Evolutionary conservation across 2,113 vertebrate genomes (phyloP), one percentile per base, ranked within the genome.

Genomic region (Rana temporaria): DNA sequence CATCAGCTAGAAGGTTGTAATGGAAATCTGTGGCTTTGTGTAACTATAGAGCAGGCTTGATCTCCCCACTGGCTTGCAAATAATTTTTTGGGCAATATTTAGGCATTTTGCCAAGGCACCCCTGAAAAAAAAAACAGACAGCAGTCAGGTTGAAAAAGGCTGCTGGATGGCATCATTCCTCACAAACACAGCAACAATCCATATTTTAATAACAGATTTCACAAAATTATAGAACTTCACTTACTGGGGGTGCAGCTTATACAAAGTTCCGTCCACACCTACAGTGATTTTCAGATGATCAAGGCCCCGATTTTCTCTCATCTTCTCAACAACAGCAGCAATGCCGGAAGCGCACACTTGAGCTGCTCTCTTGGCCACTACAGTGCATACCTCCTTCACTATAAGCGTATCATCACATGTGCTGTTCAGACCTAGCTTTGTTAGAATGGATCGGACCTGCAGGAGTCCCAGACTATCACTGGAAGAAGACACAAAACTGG

Each of bases 221-320:
- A 48, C 9, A 48, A 48, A 48, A 48, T 12, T 30, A 2, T 42
- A 9, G 42, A 48, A 1, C 7, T 30, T 5, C 34, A 89, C 92
- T 95, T 86, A 95, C 94, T 66, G 26, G 0, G 93, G 93, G 42
- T 94, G 93, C 81, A 92, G 56, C 77, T 93, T 95, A 85, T 93
- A 95, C 63, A 95, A 85, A 17, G 92, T 93, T 69, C 94, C 94
- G 0, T 94, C 94, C 34, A 93, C 93, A 0, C 94, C 94, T 0
- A 94, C 88, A 0, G 91, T 90, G 63, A 93, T 59, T 0, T 38
- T 24, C 79, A 95, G 78, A n/a, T 70, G 56, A 0, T 84, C 76
- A 84, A 90, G 60, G 19, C 85, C 88, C 0, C 85, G 85, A 82
- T 82, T 93, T 85, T 94, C 88, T 32, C 92, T 82, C 24, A 95